Evolutionary conservation across 2,113 vertebrate species (phyloP).

Genomic region (Pollimyrus isidori): DNA sequence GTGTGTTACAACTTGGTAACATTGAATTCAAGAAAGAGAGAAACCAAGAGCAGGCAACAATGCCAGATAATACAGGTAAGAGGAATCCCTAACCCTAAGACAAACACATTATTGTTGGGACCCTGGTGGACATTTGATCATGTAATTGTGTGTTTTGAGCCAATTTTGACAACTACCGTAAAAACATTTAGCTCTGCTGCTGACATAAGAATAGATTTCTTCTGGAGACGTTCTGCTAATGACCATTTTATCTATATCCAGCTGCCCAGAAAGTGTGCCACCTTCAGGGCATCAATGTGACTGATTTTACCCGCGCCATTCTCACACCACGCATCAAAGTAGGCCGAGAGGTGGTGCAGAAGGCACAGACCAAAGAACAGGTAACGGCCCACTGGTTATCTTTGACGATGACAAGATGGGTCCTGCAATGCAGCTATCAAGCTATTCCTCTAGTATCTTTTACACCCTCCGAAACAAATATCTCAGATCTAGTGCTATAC

Average conservation of each 20-base stretch:
- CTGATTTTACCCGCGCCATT: constrained; percentile 78
- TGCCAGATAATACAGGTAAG: constrained; percentile 81
- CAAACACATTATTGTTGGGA: not conserved
- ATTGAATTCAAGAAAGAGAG: constrained; percentile 85
- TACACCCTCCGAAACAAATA: not conserved
- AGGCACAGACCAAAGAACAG: constrained; percentile 87
- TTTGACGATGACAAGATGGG: not conserved
- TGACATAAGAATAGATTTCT: not conserved
- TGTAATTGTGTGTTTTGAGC: not conserved
- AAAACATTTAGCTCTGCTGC: not conserved
- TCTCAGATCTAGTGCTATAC: not conserved
- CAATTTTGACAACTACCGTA: not conserved
- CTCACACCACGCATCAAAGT: constrained; percentile 86
- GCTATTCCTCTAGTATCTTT: not conserved
- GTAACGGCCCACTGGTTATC: constrained; percentile 38
- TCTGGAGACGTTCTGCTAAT: not conserved
- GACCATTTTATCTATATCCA: constrained; percentile 31
- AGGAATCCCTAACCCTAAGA: not conserved
- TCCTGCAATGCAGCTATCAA: not conserved
- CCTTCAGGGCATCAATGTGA: constrained; percentile 78
- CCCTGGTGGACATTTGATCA: not conserved
- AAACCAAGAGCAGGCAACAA: constrained; percentile 81
- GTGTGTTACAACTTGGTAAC: constrained; percentile 80
- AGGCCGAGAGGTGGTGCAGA: constrained; percentile 78
- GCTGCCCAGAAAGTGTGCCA: constrained; percentile 85